phyloP scores from a whole-genome alignment of 2,888 invertebrate species.

The Nysson spinosus region DNA sequence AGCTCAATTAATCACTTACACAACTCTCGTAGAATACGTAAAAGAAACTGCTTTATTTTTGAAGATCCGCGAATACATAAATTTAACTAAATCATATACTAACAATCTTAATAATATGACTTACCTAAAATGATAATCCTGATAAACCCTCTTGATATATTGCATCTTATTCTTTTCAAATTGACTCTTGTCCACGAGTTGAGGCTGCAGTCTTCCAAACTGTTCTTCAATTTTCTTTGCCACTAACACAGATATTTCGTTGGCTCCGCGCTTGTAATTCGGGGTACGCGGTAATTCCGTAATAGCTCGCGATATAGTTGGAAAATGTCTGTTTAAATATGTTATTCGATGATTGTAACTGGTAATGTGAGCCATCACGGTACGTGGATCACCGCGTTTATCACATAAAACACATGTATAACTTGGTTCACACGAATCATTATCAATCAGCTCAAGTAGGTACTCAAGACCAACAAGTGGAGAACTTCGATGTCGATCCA shows the following conservation, averaged over 20 bases:
- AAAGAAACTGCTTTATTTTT: constrained; percentile 13
- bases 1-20: constrained; percentile 16
- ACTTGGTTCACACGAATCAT: constrained; percentile 83
- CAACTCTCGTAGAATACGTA: constrained; percentile 6
- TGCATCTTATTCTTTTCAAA: constrained; percentile 83
- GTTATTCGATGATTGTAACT: constrained; percentile 87
- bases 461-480: constrained; percentile 88
- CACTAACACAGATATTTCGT: constrained; percentile 77
- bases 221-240: constrained; percentile 86
- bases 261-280: constrained; percentile 78
- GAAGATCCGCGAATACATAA: neutral
- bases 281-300: constrained; percentile 81
- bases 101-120: constrained; percentile 57
- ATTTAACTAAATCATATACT: no score
- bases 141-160: constrained; percentile 82
- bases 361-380: constrained; percentile 87
- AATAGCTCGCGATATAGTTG: constrained; percentile 81
- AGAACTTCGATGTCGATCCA: constrained; percentile 80
- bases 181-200: constrained; percentile 83
- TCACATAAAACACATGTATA: constrained; percentile 89
- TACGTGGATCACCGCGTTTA: constrained; percentile 88
- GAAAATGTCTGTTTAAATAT: constrained; percentile 84
- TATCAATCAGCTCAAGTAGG: constrained; percentile 85
- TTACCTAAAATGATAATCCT: constrained; percentile 83
- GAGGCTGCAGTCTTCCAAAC: constrained; percentile 84